Base-by-base conservation (phyloP, 2,888 invertebrate genomes). In the Hydrotaea cyrtoneurina region DNA sequence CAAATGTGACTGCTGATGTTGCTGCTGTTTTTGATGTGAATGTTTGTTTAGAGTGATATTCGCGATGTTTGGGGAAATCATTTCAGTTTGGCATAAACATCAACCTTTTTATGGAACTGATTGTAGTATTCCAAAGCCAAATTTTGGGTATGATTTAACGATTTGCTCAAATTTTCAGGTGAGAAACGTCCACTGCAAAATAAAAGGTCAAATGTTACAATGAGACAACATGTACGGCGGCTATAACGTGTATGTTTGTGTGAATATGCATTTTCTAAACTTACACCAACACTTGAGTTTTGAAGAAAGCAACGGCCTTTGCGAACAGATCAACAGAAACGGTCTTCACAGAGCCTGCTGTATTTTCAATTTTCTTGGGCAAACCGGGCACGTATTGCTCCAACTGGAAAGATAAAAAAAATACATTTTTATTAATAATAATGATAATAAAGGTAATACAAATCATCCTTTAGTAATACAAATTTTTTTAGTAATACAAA, bases 21-120 rank as follows among this genome's bases (percentile, higher is more conserved):
- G 71, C 62, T 74, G 69, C 23, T 78, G 31, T 23, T 73, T 80
- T 50, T 73, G 55, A 64, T 77, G 79, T 80, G 79, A 82, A 77
- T 85, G 79, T 69, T 19, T 69, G 10, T 69, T 69, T 69, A 69
- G 39, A 39, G 46, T 69, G 69, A 69, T 69, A 43, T 69, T 57
- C 79, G 43, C 23, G 69, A 19, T 11, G 46, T 46, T 69, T 81
- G 66, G 36, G 79, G 21, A 80, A 92, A 92, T 94, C 94, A 95
- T 89, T 95, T 95, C 92, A 95, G 94, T 93, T 95, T 95, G 11
- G 95, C 95, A 90, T 95, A 94, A 43, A 94, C 93, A 91, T 96
- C 95, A 50, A 96, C 95, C 94, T 98, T 96, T 93, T 97, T 94
- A 91, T 96, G 95, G 87, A 96, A 94, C 95, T 96, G 96, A 89